Conservation (phyloP, 1,140 invertebrate genomes). For the Phymorhynchus buccinoides region DNA sequence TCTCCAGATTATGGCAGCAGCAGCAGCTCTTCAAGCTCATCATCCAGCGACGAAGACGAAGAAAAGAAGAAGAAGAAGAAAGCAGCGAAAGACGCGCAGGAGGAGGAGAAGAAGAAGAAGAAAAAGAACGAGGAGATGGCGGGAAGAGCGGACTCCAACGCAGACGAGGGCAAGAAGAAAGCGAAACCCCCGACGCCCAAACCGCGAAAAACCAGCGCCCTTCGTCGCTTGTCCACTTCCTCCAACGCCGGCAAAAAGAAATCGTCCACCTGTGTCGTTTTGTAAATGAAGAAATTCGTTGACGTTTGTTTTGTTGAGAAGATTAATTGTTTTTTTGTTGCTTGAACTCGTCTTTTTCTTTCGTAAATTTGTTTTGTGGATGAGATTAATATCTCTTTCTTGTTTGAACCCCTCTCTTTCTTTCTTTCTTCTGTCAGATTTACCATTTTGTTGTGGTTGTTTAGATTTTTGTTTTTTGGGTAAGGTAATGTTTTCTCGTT, state of each 20-base stretch:
- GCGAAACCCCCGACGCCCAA: not conserved
- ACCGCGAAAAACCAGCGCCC: not conserved
- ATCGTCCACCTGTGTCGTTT: slow-evolving; percentile 14
- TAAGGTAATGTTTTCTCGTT: no score
- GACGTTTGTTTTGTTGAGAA: not conserved
- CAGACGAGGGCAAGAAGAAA: not conserved
- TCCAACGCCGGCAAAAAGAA: not conserved
- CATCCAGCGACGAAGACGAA: not conserved
- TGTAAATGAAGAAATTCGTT: not conserved
- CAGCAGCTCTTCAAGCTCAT: not conserved
- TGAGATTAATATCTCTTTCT: not conserved
- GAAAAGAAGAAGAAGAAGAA: not conserved
- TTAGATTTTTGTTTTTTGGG: no score
- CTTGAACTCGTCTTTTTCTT: not conserved
- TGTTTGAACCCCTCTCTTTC: not conserved
- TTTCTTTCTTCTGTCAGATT: not conserved
- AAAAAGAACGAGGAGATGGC: not conserved
- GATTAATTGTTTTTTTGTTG: no score
- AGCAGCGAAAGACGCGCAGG: no score
- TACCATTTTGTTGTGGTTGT: not conserved
- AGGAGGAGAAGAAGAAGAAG: not conserved
- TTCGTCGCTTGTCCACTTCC: not conserved
- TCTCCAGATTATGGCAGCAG: not conserved
- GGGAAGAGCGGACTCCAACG: not conserved
- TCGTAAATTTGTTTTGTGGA: not conserved